Base-by-base conservation (phyloP, 92 coral and sea anemone genomes). In the Bergia puertoricense region DNA sequence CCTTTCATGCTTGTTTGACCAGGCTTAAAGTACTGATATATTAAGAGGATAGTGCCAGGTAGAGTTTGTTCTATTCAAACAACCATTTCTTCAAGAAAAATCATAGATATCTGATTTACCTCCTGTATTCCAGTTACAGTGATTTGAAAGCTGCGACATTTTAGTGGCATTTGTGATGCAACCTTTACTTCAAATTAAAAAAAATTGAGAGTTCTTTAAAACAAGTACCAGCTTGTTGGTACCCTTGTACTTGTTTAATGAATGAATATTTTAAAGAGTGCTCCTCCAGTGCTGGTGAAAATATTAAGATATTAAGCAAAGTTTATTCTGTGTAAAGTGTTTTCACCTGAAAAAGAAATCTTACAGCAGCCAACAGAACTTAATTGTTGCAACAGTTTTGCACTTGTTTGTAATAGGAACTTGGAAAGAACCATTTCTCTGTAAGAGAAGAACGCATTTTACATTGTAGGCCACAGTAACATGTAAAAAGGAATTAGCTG, bases 221-320 rank as follows among this genome's bases (percentile, higher is more conserved):
- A 42, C 51, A 45, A 22, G 16, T 15, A 77, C 44, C 2, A n/a
- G 22, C 18, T 45, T 79, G 62, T 37, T 1, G 23, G 2, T 36
- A 15, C 13, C 66, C 67, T 79, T 50, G 82, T 51, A 79, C 38
- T 15, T 46, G 66, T 77, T 77, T 77, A 62, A 42, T 67, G 40
- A 82, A 45, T 82, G 16, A 15, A 8, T 69, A 83, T 44, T 83
- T 82, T 66, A 83, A 77, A 67, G 71, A 62, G 48, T 82, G 50
- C 38, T 13, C 30, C 23, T 51, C 10, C 42, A 18, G 46, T 41
- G 42, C 9, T n/a, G 67, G 4, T 22, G 59, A 65, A 62, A 44
- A 15, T 0, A 9, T 67, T 42, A 42, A 66, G 75, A 23, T 65
- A 30, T 30, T 30, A 81, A 8, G 74, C 37, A 20, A 18, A 57